These are phyloP conservation scores for Xanthostigma xanthostigma DNA, from an alignment of 2,888 invertebrate genomes.

Conservation along the genomic window DNA sequence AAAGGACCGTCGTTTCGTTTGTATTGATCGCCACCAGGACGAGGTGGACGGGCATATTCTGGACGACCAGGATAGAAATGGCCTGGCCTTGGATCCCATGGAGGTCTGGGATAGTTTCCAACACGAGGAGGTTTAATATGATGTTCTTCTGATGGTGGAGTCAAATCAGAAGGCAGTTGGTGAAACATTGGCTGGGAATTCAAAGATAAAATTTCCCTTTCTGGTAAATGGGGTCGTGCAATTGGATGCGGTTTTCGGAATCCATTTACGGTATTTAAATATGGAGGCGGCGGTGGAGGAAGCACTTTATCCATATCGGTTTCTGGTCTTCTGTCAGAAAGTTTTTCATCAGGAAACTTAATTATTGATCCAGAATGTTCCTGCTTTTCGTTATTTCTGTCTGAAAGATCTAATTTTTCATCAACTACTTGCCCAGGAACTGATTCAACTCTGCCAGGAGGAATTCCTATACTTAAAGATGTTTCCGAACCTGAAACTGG, in stretches of 20 bases:
- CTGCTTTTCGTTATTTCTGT: conserved; percentile 19
- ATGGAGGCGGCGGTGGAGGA: conserved; percentile 8
- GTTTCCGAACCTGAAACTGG: conserved; percentile 26
- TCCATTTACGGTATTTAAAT: conserved; percentile 1
- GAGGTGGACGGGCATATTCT: conserved; percentile 27
- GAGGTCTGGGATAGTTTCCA: conserved; percentile 26
- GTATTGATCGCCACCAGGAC: conserved; percentile 21
- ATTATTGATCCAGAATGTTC: conserved; percentile 21
- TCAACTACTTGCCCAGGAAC: conserved; percentile 28
- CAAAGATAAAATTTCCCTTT: conserved; percentile 24
- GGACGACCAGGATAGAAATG: conserved; percentile 29
- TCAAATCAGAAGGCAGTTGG: conserved; percentile 29
- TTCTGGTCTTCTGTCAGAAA: no score
- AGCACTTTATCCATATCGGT: not conserved
- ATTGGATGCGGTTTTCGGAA: conserved; percentile 12
- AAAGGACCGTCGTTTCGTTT: conserved; percentile 26
- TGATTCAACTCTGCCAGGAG: conserved; percentile 21
- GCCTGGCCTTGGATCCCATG: conserved; percentile 31
- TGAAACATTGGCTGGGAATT: conserved; percentile 29
- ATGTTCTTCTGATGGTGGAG: conserved; percentile 27
- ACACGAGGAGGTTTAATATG: conserved; percentile 12
- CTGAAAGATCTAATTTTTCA: conserved; percentile 20
- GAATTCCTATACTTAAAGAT: conserved; percentile 26
- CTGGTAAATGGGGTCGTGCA: conserved; percentile 13
- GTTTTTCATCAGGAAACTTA: conserved; percentile 23